These are phyloP conservation scores for Etheostoma nigrum DNA, from an alignment of 2,797 vertebrate species.

Conservation along the genomic window DNA sequence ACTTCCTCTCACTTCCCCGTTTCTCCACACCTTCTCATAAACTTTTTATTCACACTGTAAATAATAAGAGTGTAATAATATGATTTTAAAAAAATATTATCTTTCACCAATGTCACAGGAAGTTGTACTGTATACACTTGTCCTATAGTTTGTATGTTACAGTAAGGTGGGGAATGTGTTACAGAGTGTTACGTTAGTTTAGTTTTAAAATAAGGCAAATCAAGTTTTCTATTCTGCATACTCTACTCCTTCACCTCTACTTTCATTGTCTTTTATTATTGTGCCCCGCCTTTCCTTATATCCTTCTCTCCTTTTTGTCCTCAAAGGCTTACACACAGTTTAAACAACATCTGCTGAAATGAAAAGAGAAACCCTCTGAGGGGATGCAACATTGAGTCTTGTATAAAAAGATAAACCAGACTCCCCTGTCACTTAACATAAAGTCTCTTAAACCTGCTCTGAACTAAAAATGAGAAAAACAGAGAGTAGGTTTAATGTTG, in stretches of 20 bases:
- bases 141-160: background rate
- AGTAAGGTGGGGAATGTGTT: conserved; percentile 14
- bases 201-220: conserved; percentile 3
- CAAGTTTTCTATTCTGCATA: background rate
- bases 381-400: conserved; percentile 35
- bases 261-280: conserved; percentile 24
- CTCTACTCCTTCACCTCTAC: background rate
- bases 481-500: conserved; percentile 1
- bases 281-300: conserved; percentile 18
- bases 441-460: conserved; percentile 33
- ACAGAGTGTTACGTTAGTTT: background rate
- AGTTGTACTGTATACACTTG: background rate
- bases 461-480: conserved; percentile 34
- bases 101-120: conserved; percentile 12
- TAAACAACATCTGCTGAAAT: conserved; percentile 67
- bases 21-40: conserved; percentile 15
- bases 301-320: conserved; percentile 32
- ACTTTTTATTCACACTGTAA: conserved; percentile 10
- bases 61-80: conserved; percentile 16
- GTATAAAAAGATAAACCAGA: conserved; percentile 49
- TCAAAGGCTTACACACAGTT: conserved; percentile 52
- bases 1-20: background rate
- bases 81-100: background rate
- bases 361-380: conserved; percentile 47
- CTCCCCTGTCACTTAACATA: conserved; percentile 45